Percentiles rank a stretch among this genome's conserved stretches.
Evolutionary conservation across 2,888 invertebrate genomes (phyloP).

Genomic region (Thymelicus lineola): DNA sequence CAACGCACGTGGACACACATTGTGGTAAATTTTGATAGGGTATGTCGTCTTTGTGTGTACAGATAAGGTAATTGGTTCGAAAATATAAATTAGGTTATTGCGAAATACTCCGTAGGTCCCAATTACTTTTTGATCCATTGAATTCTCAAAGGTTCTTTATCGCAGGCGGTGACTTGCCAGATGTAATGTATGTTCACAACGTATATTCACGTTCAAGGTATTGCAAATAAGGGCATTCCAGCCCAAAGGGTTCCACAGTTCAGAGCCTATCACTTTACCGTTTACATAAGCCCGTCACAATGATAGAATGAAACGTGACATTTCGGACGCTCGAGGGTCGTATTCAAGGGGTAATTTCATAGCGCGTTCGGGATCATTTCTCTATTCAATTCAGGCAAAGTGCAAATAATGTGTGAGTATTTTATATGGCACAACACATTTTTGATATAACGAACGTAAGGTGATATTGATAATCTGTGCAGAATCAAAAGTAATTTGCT

Average conservation of each 20-base stretch:
- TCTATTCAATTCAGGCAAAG: conserved; percentile 6
- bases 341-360: conserved; percentile 25
- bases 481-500: conserved; percentile 8
- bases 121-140: no score
- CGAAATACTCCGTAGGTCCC: no score
- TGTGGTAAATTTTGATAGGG: no score
- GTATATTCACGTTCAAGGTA: conserved; percentile 1
- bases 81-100: no score
- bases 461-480: neutral
- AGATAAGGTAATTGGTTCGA: no score
- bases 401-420: conserved; percentile 10
- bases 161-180: no score
- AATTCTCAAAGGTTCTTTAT: no score
- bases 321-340: conserved; percentile 18
- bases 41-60: no score
- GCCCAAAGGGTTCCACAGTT: neutral
- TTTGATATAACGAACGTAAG: conserved; percentile 5
- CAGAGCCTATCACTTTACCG: neutral
- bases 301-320: conserved; percentile 21
- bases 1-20: neutral
- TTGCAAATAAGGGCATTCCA: conserved; percentile 1
- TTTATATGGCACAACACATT: neutral
- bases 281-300: conserved; percentile 9
- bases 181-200: no score
- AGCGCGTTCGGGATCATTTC: conserved; percentile 5